Evolutionary conservation across 2,113 vertebrate species (phyloP).

Genomic region (Tragelaphus scriptus): DNA sequence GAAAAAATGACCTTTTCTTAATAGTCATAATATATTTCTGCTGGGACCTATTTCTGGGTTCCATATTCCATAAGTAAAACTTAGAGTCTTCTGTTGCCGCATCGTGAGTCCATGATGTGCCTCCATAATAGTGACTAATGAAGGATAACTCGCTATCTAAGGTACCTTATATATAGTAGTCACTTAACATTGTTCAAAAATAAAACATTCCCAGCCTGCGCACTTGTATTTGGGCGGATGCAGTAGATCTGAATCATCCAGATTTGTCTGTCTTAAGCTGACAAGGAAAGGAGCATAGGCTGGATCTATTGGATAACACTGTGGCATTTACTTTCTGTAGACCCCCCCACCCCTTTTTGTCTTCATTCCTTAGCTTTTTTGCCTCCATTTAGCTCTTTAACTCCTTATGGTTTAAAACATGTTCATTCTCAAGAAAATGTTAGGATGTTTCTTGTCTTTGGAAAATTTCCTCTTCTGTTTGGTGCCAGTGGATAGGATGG

Average conservation of each 20-base stretch:
- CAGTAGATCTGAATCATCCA: neutral
- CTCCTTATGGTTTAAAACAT: neutral
- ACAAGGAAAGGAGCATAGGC: neutral
- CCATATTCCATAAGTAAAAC: neutral
- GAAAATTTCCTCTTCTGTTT: neutral
- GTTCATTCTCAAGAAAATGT: neutral
- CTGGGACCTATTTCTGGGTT: neutral
- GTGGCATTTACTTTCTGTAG: neutral
- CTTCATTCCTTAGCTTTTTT: neutral
- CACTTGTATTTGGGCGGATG: neutral
- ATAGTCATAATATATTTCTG: slow-evolving; percentile 8
- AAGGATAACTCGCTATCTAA: neutral
- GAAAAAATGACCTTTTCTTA: neutral
- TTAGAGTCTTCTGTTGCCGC: neutral
- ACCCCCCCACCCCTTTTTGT: neutral
- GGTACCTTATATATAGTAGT: neutral
- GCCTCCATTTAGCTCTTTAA: neutral
- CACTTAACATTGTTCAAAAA: slow-evolving; percentile 33
- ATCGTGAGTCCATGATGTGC: neutral
- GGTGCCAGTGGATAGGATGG: neutral
- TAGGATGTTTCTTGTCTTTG: slow-evolving; percentile 7
- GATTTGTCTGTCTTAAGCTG: neutral
- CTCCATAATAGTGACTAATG: neutral
- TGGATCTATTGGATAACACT: neutral
- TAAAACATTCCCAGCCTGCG: neutral